Base-by-base conservation (phyloP, 2,797 vertebrate species). In the Mus spretus region DNA sequence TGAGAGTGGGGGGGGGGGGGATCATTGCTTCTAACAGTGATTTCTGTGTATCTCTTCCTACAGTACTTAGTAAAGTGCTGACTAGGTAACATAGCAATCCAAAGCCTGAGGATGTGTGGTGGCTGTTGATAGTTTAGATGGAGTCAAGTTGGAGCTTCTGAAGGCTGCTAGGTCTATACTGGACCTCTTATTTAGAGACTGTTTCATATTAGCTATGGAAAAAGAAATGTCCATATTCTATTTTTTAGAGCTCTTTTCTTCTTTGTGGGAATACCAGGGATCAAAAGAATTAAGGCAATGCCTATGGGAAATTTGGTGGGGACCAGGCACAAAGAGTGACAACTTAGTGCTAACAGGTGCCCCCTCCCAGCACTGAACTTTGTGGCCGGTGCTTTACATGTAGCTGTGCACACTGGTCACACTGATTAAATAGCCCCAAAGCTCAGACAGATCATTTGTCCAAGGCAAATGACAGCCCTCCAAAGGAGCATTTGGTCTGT, bases 401-500 rank as follows among this genome's bases (percentile, higher is more conserved):
- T 6, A 24, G 17, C 26, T 19, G 0, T 59, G 63, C 40, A 91
- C 37, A 50, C 24, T 19, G 12, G 47, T 37, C 40, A 0, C 26
- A 59, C 47, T 81, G 78, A 72, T 94, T 74, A 47, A 74, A 89
- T 75, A 53, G 53, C n/a, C 93, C 87, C n/a, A 61, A 82, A 86
- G 12, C 37, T 88, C 65, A 84, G 34, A 44, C 87, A 88, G 50
- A 20, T 65, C 85, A 28, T 86, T 83, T 95, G 37, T 12, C 57
- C 70, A 77, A 82, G 67, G 87, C 74, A 86, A 95, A 83, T 59
- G 67, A 55, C 59, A 95, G 84, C 3, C 4, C 34, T 77, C 34
- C 34, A 24, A 89, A 86, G 63, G 53, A 50, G n/a, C 22, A 12
- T 47, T 34, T 4, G 20, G 1, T 31, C 44, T 79, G 79, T 50